phyloP scores from a whole-genome alignment of 2,797 vertebrate genomes.

The Sebastiscus tertius region DNA sequence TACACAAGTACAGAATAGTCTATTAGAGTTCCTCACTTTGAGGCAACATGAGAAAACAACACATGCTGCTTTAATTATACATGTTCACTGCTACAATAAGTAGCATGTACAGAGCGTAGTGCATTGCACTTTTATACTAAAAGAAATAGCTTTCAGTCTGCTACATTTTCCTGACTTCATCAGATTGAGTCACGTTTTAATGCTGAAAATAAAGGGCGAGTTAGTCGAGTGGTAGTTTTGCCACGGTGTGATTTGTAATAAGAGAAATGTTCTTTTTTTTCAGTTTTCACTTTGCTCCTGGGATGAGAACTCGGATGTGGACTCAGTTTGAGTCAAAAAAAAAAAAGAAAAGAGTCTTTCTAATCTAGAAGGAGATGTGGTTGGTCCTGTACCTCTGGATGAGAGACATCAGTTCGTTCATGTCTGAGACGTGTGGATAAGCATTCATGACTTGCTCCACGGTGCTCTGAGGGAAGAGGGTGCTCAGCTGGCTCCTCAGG shows the following conservation, averaged over 20 bases:
- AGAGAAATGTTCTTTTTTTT: neutral
- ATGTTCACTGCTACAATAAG: constrained; percentile 45
- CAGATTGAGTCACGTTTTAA: constrained; percentile 41
- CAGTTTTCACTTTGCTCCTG: constrained; percentile 7
- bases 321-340: constrained; percentile 1
- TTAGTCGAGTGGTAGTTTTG: neutral
- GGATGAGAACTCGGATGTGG: constrained; percentile 3
- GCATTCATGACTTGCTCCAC: constrained; percentile 73
- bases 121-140: constrained; percentile 71
- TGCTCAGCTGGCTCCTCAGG: constrained; percentile 67
- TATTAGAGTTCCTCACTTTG: constrained; percentile 76
- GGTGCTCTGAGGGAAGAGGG: constrained; percentile 70
- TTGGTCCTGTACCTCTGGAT: constrained; percentile 69
- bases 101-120: constrained; percentile 56
- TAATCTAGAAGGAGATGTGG: constrained; percentile 37
- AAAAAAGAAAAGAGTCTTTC: neutral
- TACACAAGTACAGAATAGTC: constrained; percentile 44
- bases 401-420: constrained; percentile 65
- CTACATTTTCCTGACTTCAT: constrained; percentile 16
- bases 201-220: constrained; percentile 38
- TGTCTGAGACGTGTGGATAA: constrained; percentile 70
- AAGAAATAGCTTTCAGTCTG: constrained; percentile 36
- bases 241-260: neutral
- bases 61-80: constrained; percentile 66
- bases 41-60: constrained; percentile 78